phyloP scores from a whole-genome alignment of 2,113 vertebrate species.

The Montifringilla adamsi region DNA sequence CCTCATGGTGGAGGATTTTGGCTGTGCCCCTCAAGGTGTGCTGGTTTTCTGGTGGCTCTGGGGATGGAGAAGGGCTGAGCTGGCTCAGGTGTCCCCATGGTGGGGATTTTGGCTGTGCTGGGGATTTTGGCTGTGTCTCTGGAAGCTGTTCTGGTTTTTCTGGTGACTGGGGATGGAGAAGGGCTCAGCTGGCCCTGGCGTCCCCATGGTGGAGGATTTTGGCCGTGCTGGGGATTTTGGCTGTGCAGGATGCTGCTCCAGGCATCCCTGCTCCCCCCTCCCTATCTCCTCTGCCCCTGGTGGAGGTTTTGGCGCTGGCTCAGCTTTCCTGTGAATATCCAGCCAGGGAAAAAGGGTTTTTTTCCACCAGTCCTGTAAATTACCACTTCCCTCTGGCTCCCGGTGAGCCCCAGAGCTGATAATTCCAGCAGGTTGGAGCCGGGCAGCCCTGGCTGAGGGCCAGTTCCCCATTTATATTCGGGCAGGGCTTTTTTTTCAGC shows the following conservation, averaged over 20 bases:
- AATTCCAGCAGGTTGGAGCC: neutral
- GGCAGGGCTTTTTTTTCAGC: neutral
- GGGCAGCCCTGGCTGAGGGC: slow-evolving; percentile 18
- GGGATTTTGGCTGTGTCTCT: too few species aligned
- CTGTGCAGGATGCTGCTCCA: rapidly evolving
- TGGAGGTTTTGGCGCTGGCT: neutral
- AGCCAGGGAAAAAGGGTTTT: neutral
- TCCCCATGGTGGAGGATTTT: too few species aligned
- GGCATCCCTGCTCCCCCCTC: rapidly evolving
- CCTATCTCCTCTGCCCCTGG: neutral
- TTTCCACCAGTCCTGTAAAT: neutral
- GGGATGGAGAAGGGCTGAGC: neutral
- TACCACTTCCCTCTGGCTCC: neutral
- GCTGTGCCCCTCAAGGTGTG: too few species aligned
- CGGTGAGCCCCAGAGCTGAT: neutral
- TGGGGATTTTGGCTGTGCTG: too few species aligned
- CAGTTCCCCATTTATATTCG: neutral
- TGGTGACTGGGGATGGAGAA: too few species aligned
- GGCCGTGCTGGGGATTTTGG: neutral
- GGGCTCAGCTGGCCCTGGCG: too few species aligned
- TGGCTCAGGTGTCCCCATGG: rapidly evolving
- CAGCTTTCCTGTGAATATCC: neutral
- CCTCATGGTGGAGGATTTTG: too few species aligned
- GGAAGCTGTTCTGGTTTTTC: too few species aligned
- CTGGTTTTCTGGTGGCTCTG: too few species aligned